Percentiles rank a stretch among this genome's conserved stretches.
Conservation (phyloP, 30 jellyfish, hydroid and myxozoan species). For the Hydractinia echinata region DNA sequence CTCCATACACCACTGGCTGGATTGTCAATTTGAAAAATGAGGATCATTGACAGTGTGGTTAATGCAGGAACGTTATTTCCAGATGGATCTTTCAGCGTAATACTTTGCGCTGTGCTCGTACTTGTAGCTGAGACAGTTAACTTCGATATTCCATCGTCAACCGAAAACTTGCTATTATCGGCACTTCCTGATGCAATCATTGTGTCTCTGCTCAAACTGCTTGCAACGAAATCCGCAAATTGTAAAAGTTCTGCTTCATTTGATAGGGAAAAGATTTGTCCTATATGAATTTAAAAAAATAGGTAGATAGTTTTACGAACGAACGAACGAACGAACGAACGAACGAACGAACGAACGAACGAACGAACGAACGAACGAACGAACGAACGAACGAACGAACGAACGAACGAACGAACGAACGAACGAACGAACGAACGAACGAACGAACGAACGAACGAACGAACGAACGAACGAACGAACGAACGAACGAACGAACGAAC, state of each 20-base stretch:
- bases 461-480: too few relatives aligned
- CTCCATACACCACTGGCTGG: conserved; percentile 1
- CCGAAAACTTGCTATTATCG: conserved; percentile 29
- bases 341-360: too few relatives aligned
- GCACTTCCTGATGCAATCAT: conserved; percentile 60
- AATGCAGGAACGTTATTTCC: conserved; percentile 20
- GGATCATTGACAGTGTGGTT: conserved; percentile 19
- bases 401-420: too few relatives aligned
- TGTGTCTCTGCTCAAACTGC: conserved; percentile 47
- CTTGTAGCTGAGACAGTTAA: conserved; percentile 37
- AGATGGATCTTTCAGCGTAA: conserved; percentile 17
- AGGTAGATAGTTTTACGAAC: too few relatives aligned
- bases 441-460: too few relatives aligned
- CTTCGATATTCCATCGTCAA: conserved; percentile 36
- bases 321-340: too few relatives aligned
- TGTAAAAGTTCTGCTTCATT: conserved; percentile 40
- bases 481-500: too few relatives aligned
- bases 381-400: too few relatives aligned
- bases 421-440: too few relatives aligned
- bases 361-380: too few relatives aligned
- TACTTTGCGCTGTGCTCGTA: conserved; percentile 20
- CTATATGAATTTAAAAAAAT: background rate
- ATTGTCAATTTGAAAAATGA: conserved; percentile 13
- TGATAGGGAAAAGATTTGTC: conserved; percentile 55
- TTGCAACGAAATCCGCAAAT: conserved; percentile 40